Conservation (phyloP, 2,113 vertebrate genomes). For the Dicrurus megarhynchus region DNA sequence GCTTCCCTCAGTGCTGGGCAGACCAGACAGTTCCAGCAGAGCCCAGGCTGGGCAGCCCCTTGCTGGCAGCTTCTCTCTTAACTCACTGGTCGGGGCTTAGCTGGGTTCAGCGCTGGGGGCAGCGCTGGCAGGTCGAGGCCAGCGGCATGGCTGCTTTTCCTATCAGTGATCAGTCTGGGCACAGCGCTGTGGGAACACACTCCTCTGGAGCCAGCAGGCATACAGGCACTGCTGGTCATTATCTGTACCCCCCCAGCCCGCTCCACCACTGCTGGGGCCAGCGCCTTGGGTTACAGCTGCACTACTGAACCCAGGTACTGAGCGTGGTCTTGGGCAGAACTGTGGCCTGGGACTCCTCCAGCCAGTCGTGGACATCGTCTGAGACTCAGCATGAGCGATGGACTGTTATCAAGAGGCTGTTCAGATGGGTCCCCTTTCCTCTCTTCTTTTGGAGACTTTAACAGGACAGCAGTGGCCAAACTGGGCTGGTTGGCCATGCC, state of each 20-base stretch:
- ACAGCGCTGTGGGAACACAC: fast-evolving
- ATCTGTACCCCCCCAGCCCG: fast-evolving
- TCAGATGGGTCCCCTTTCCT: neutral
- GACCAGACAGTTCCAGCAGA: neutral
- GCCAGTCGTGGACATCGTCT: neutral
- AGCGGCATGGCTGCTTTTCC: neutral
- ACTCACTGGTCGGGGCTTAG: fast-evolving
- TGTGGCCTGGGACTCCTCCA: neutral
- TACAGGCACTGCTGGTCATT: neutral
- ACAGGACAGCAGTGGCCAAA: neutral
- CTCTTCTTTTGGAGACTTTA: neutral
- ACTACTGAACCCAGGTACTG: fast-evolving
- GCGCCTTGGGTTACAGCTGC: neutral
- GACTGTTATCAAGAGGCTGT: neutral
- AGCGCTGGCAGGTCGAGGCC: neutral
- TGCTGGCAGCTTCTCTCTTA: neutral
- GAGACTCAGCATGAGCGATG: neutral
- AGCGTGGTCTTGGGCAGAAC: neutral
- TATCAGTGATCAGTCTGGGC: neutral
- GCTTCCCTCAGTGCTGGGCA: neutral
- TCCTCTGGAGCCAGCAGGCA: neutral
- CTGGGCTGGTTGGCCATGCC: neutral
- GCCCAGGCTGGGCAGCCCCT: neutral
- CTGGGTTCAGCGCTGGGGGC: neutral
- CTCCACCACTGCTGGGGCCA: neutral